These are phyloP conservation scores for Cataglyphis cursor DNA, from an alignment of 2,888 invertebrate genomes.

Conservation along the genomic window DNA sequence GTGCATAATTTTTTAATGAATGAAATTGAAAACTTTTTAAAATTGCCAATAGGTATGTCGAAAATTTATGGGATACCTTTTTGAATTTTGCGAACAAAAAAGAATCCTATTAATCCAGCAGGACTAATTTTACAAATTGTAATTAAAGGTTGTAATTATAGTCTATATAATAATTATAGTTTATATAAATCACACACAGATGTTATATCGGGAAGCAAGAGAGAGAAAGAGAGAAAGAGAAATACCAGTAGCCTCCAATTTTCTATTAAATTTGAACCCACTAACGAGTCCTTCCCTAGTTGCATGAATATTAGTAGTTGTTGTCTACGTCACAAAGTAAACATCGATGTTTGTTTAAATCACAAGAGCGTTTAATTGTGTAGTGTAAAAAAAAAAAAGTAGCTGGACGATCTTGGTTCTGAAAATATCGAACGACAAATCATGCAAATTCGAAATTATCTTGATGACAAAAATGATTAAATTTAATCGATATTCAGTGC, in stretches of 20 bases:
- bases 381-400: slow-evolving; percentile 18
- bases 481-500: neutral
- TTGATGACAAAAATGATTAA: neutral
- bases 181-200: slow-evolving; percentile 41
- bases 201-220: slow-evolving; percentile 31
- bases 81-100: slow-evolving; percentile 30
- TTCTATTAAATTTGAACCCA: slow-evolving; percentile 75
- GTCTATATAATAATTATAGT: slow-evolving; percentile 35
- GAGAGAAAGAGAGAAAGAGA: slow-evolving; percentile 58
- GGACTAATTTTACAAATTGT: slow-evolving; percentile 14
- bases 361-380: slow-evolving; percentile 59
- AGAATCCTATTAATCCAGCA: slow-evolving; percentile 15
- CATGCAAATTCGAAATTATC: neutral
- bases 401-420: slow-evolving; percentile 55
- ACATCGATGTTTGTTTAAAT: slow-evolving; percentile 56
- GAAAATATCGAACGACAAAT: neutral
- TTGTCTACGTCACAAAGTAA: slow-evolving; percentile 44
- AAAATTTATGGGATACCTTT: slow-evolving; percentile 28
- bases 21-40: slow-evolving; percentile 19
- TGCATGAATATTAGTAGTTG: slow-evolving; percentile 71
- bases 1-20: neutral
- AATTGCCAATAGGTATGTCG: slow-evolving; percentile 16
- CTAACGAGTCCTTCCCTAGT: slow-evolving; percentile 67
- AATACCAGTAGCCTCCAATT: slow-evolving; percentile 62
- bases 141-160: neutral